Conservation (phyloP, 2,888 invertebrate species). For the Cryptocheilus praepositus region DNA sequence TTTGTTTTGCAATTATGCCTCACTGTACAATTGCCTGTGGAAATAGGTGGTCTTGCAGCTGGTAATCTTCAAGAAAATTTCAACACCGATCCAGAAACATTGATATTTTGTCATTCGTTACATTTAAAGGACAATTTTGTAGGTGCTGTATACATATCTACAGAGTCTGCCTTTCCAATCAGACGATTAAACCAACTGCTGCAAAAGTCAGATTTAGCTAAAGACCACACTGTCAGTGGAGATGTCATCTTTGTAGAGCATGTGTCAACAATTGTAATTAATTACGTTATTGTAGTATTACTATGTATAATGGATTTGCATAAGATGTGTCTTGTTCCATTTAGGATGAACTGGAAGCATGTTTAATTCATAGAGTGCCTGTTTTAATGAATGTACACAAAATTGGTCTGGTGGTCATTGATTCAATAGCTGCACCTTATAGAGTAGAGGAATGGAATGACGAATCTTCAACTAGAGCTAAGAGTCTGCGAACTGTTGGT, state of each 20-base stretch:
- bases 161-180: constrained; percentile 86
- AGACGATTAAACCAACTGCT: constrained; percentile 80
- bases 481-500: constrained; percentile 78
- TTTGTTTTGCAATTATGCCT: constrained; percentile 84
- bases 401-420: constrained; percentile 82
- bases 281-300: too few species aligned
- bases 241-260: constrained; percentile 83
- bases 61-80: constrained; percentile 63
- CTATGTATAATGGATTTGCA: too few species aligned
- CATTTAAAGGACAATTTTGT: constrained; percentile 1
- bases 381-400: constrained; percentile 75
- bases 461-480: constrained; percentile 77
- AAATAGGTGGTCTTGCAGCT: constrained; percentile 77
- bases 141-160: constrained; percentile 84
- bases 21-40: constrained; percentile 78
- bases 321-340: constrained; percentile 45
- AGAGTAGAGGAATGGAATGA: constrained; percentile 77
- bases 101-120: background rate
- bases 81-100: constrained; percentile 1
- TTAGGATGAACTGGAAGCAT: constrained; percentile 77
- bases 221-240: constrained; percentile 69
- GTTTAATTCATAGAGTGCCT: constrained; percentile 77
- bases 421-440: constrained; percentile 85
- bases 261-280: constrained; percentile 74
- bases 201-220: constrained; percentile 66